A percentile compares a stretch with the other conserved stretches of the same genome.
Evolutionary conservation across 2,888 invertebrate genomes (phyloP).

Genomic region (Hemithea aestivaria): DNA sequence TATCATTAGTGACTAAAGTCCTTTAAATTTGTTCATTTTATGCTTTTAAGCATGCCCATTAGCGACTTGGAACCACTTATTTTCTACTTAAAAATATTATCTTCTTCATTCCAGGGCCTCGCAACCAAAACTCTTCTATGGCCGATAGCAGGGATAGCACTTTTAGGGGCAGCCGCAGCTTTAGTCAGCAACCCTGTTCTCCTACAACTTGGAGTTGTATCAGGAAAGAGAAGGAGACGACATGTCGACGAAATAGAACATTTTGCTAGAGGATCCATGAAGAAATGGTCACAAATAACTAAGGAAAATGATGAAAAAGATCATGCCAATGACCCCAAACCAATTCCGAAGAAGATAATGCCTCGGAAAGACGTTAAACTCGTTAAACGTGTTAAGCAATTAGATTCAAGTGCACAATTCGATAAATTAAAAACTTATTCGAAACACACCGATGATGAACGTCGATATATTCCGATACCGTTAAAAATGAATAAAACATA

Average conservation of each 20-base stretch:
- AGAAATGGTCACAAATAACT: slow-evolving; percentile 24
- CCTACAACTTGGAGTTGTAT: slow-evolving; percentile 86
- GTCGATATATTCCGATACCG: slow-evolving; percentile 49
- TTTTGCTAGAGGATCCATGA: slow-evolving; percentile 23
- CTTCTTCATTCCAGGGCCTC: slow-evolving; percentile 79
- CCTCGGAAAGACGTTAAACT: slow-evolving; percentile 20
- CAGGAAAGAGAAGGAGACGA: slow-evolving; percentile 79
- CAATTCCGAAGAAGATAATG: slow-evolving; percentile 22
- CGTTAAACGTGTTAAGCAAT: slow-evolving; percentile 12
- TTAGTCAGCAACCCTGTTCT: slow-evolving; percentile 88
- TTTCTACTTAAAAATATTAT: no score
- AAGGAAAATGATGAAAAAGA: slow-evolving; percentile 10
- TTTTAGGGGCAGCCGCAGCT: slow-evolving; percentile 90
- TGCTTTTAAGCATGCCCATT: no score
- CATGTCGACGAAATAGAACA: slow-evolving; percentile 48
- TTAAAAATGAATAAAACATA: slow-evolving; percentile 38
- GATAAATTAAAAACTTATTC: slow-evolving; percentile 10
- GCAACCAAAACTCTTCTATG: slow-evolving; percentile 82
- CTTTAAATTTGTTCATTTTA: no score
- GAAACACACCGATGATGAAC: slow-evolving; percentile 34
- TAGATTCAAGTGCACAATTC: not conserved
- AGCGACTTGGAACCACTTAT: no score
- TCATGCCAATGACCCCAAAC: slow-evolving; percentile 5
- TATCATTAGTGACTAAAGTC: no score
- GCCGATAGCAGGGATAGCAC: slow-evolving; percentile 88